These are phyloP conservation scores for Troides helena DNA, from an alignment of 2,888 invertebrate genomes.

Conservation along the genomic window DNA sequence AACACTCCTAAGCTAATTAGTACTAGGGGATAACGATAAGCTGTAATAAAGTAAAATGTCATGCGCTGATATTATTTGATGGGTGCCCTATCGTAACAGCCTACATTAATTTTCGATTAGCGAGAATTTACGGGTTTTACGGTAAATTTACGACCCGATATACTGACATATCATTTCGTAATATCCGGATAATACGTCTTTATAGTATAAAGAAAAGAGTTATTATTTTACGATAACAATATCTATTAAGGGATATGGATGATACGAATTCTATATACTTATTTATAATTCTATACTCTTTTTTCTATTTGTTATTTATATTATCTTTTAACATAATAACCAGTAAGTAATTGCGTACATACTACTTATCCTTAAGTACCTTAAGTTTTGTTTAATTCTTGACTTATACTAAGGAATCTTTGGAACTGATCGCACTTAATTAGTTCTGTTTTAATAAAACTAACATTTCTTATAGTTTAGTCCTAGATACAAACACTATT, in stretches of 20 bases:
- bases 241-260: not conserved
- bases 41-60: constrained; percentile 50
- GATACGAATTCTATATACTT: not conserved
- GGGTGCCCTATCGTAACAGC: constrained; percentile 71
- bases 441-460: not conserved
- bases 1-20: constrained; percentile 9
- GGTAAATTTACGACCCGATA: constrained; percentile 26
- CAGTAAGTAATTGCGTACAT: too few species aligned
- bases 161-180: constrained; percentile 21
- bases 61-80: constrained; percentile 62
- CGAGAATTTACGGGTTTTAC: constrained; percentile 50
- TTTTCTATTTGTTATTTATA: too few species aligned
- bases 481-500: not conserved
- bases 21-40: constrained; percentile 17
- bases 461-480: not conserved
- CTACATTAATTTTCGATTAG: constrained; percentile 78
- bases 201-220: constrained; percentile 12
- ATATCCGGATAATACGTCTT: constrained; percentile 16
- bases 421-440: too few species aligned
- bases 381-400: too few species aligned
- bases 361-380: too few species aligned
- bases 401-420: too few species aligned
- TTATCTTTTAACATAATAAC: too few species aligned
- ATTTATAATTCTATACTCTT: not conserved
- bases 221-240: not conserved